Base-by-base conservation (phyloP, 2,113 vertebrate genomes). In the Charadrius vociferus region DNA sequence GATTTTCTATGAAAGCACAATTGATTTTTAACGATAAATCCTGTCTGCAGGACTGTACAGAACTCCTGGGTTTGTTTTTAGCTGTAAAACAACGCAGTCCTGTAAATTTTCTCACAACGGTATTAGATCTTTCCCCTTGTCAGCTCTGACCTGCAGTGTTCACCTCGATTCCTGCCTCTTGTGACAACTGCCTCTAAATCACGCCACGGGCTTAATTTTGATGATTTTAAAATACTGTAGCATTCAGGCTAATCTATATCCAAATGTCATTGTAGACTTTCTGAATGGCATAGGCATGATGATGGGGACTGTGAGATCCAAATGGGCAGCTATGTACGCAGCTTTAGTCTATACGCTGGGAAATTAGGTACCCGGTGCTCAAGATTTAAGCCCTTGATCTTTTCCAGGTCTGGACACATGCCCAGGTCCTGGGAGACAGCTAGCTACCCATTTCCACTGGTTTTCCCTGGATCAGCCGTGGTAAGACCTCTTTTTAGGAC, bases 1-100 rank as follows among this genome's bases (percentile, higher is more conserved):
- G 96, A 96, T 82, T 93, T 91, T 49, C 95, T 74, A 85, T 49
- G 92, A 93, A 96, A 94, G 92, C 90, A 93, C 88, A 96, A 95
- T 75, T 91, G 96, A 96, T 94, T 96, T 95, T 87, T 90, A 94
- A 88, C 11, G 12, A 71, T 82, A 95, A 94, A 91, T 81, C 87
- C 74, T 91, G 87, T 88, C 92, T 91, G 84, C 91, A 91, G 92
- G 61, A 91, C 93, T 72, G 56, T 12, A 70, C 70, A 77, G 87
- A 90, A 67, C 93, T 95, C 95, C 93, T 9, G 66, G 43, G 19
- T 53, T 87, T 94, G 84, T 85, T 75, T 63, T n/a, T 41, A 70
- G 78, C 78, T 87, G 74, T 77, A 73, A 56, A 94, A 87, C 70
- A 82, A 45, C 1, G 0, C 53, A 65, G 89, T 6, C 52, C 84